phyloP scores from a whole-genome alignment of 1,140 invertebrate genomes.

The Cydia strobilella region DNA sequence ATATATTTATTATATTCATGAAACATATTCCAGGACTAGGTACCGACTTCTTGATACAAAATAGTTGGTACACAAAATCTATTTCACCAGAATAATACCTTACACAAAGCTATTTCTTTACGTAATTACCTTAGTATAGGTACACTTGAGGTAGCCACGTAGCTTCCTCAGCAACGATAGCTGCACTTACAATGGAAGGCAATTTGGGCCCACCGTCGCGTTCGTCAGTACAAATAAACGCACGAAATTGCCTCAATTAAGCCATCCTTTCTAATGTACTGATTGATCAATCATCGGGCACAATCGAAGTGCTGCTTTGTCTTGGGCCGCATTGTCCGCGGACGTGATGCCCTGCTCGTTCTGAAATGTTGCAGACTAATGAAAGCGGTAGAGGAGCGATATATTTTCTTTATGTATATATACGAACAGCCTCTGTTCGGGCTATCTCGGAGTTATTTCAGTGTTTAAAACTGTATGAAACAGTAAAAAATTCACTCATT shows the following conservation, averaged over 20 bases:
- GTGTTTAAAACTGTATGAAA: no score
- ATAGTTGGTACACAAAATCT: not conserved
- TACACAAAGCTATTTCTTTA: conserved; percentile 2
- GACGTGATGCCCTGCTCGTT: conserved; percentile 56
- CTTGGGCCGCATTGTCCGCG: conserved; percentile 58
- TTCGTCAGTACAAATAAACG: conserved; percentile 68
- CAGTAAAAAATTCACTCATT: no score
- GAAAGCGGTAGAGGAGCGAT: not conserved
- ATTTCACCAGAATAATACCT: not conserved
- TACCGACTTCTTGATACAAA: not conserved
- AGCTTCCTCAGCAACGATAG: conserved; percentile 30
- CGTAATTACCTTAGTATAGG: conserved; percentile 18
- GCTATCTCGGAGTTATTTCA: no score
- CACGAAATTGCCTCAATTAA: conserved; percentile 69
- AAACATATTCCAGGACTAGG: not conserved
- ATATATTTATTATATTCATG: no score
- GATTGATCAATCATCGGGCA: conserved; percentile 76
- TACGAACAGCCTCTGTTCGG: no score
- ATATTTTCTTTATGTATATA: not conserved
- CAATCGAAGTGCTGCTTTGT: conserved; percentile 63
- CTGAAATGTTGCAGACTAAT: conserved; percentile 19
- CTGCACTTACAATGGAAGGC: conserved; percentile 35
- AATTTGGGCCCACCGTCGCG: conserved; percentile 41
- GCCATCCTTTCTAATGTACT: conserved; percentile 68
- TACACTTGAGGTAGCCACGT: conserved; percentile 29